Base-by-base conservation (phyloP, 2,888 invertebrate genomes). In the Pristionchus japonicus region DNA sequence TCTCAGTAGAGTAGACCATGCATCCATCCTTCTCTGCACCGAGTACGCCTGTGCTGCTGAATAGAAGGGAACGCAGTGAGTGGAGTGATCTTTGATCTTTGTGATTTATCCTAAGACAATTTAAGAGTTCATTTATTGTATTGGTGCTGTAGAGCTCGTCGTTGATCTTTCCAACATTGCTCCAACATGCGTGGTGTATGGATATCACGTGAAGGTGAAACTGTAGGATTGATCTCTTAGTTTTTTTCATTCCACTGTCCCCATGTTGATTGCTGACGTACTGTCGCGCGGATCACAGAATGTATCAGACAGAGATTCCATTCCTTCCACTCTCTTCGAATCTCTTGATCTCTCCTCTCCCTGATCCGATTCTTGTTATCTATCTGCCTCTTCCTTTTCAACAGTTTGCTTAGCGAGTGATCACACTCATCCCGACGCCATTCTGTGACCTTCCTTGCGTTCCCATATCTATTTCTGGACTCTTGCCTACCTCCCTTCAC, bases 1-100 rank as follows among this genome's bases (percentile, higher is more conserved):
- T 77, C 40, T 27, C 2, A 70, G 67, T 17, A 67, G 34, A 34
- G 15, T 40, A 23, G 27, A 20, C 15, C 77, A 77, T 77, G 77
- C 77, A 77, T 77, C 77, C 77, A 0, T 77, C 77, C n/a, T 77
- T 77, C 77, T 77, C 77, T 27, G 77, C 77, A 0, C 77, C 77
- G 7, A n/a, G 34, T 15, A 77, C 77, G 6, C 77, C 77, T 27
- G 17, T 47, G 2, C 43, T 77, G 15, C 77, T 77, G n/a, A 77
- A 47, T 27, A 77, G 27, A 47, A 77, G 77, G 43, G 77, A 77
- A 77, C 43, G 77, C 13, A n/a, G 77, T 77, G 15, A 77, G 77
- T 47, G 7, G 9, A 3, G 11, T n/a, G 57, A n/a, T 57, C 57
- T 57, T 57, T 57, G 23, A 57, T 57, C n/a, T 57, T 20, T 57